Percentiles rank a stretch among this genome's conserved stretches.
Evolutionary conservation across 2,113 vertebrate species (phyloP).

Genomic region (Litocranius walleri): DNA sequence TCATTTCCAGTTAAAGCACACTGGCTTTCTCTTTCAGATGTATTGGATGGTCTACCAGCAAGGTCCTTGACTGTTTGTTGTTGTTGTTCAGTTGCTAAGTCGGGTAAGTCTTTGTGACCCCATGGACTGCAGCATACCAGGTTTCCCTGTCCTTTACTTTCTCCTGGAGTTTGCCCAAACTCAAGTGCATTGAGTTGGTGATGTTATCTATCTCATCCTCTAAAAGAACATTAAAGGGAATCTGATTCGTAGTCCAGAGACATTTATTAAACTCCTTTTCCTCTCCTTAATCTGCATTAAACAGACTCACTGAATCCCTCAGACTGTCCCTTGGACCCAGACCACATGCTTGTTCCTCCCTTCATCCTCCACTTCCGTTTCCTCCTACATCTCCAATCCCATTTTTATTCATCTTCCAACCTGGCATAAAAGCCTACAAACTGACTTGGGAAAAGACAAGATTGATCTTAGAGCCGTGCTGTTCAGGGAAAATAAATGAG

Average conservation of each 20-base stretch:
- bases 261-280: background rate
- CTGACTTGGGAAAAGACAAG: background rate
- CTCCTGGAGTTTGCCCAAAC: background rate
- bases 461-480: background rate
- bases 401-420: background rate
- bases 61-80: background rate
- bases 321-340: background rate
- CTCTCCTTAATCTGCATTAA: background rate
- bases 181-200: background rate
- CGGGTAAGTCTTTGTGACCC: background rate
- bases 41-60: background rate
- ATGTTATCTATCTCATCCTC: background rate
- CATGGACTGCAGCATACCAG: background rate
- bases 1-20: background rate
- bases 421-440: background rate
- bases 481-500: background rate
- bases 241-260: background rate
- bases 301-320: background rate
- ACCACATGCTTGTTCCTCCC: background rate
- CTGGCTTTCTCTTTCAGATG: background rate
- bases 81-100: background rate
- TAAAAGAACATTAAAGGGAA: background rate
- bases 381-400: background rate
- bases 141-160: background rate
- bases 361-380: background rate